phyloP scores from a whole-genome alignment of 2,888 invertebrate genomes.

The Heteropelma amictum region DNA sequence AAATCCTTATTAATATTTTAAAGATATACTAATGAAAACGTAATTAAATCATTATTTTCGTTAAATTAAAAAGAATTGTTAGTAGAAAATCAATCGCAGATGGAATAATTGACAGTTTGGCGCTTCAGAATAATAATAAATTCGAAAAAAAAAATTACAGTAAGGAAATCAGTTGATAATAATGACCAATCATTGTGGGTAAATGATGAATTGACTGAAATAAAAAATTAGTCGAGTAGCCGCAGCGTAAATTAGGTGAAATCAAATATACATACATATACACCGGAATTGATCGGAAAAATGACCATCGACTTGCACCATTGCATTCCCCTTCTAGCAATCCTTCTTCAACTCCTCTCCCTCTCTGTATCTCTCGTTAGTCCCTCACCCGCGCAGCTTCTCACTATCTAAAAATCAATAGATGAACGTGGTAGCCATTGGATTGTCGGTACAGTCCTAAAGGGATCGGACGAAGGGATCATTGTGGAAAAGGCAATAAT shows the following conservation, averaged over 20 bases:
- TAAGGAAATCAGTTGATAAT: too few species aligned
- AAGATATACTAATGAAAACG: too few species aligned
- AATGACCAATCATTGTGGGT: too few species aligned
- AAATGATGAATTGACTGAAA: too few species aligned
- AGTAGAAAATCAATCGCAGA: too few species aligned
- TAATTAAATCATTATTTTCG: too few species aligned
- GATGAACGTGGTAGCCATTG: constrained; percentile 62
- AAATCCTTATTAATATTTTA: too few species aligned
- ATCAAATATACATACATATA: not conserved
- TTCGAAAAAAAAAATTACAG: too few species aligned
- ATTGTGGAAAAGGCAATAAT: not conserved
- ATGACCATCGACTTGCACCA: constrained; percentile 21
- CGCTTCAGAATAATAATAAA: too few species aligned
- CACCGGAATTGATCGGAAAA: constrained; percentile 19
- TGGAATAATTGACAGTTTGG: too few species aligned
- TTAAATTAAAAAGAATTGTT: too few species aligned
- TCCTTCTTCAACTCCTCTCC: constrained; percentile 38
- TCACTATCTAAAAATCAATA: constrained; percentile 73
- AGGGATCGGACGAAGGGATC: constrained; percentile 23
- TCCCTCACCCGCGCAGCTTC: constrained; percentile 62
- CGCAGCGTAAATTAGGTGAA: not conserved
- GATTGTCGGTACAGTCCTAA: constrained; percentile 58
- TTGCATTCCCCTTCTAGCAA: constrained; percentile 17
- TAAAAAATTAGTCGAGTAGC: not conserved
- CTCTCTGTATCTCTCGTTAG: constrained; percentile 52